phyloP scores from a whole-genome alignment of 1,140 invertebrate species.

The Drosophila mojavensis region DNA sequence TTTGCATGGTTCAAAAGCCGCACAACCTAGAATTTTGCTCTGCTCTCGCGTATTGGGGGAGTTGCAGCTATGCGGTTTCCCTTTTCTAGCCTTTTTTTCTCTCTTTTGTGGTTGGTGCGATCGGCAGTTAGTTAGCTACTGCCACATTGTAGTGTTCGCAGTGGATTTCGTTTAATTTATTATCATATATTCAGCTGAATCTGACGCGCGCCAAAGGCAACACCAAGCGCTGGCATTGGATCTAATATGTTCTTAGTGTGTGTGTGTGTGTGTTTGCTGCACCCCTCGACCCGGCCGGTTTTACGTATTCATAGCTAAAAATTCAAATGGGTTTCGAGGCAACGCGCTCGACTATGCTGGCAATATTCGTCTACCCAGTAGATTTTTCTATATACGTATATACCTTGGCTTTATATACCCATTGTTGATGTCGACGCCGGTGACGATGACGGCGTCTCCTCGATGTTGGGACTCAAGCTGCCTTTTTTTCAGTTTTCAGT shows the following conservation, averaged over 20 bases:
- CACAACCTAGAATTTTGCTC: conserved; percentile 47
- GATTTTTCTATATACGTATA: conserved; percentile 18
- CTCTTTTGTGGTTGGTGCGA: conserved; percentile 17
- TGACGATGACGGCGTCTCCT: conserved; percentile 61
- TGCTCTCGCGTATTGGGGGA: conserved; percentile 16
- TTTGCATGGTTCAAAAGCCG: conserved; percentile 50
- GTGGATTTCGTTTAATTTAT: conserved; percentile 78
- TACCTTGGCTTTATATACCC: conserved; percentile 28
- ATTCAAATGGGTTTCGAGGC: conserved; percentile 67
- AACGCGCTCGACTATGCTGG: conserved; percentile 1
- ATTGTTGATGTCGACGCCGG: conserved; percentile 61
- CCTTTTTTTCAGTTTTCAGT: conserved; percentile 51
- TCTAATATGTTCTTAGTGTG: conserved; percentile 18
- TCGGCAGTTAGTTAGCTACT: conserved; percentile 29
- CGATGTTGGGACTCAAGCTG: conserved; percentile 47
- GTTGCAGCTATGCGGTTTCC: conserved; percentile 42
- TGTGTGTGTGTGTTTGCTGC: background rate
- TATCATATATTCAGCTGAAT: conserved; percentile 81
- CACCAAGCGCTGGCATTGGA: conserved; percentile 63
- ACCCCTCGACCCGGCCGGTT: background rate
- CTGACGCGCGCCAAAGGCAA: conserved; percentile 71
- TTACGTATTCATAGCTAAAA: conserved; percentile 32
- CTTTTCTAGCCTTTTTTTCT: conserved; percentile 13
- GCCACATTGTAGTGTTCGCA: conserved; percentile 37
- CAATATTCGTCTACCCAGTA: conserved; percentile 13